Conservation (phyloP, 2,888 invertebrate genomes). For the Leptopilina myrica region DNA sequence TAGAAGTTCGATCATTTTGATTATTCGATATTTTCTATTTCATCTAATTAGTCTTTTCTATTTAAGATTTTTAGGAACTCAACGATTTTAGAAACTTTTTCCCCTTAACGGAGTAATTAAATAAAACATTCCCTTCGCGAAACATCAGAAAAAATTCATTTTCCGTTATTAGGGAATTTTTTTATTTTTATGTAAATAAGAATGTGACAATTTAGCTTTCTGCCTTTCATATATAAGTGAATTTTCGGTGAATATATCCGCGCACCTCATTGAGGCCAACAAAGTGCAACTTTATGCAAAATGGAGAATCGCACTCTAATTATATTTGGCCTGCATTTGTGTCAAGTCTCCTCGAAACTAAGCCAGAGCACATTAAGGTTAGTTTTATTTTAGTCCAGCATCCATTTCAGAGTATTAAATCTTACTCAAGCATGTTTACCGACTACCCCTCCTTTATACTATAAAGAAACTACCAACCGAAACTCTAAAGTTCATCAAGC, state of each 20-base stretch:
- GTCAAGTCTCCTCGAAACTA: constrained; percentile 1
- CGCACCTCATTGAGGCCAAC: constrained; percentile 17
- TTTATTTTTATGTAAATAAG: background rate
- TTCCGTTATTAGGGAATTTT: background rate
- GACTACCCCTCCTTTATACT: background rate
- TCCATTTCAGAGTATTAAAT: constrained; percentile 15
- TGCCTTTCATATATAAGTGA: background rate
- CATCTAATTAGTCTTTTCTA: no score
- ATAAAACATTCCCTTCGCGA: background rate
- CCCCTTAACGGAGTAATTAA: no score
- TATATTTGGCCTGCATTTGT: constrained; percentile 21
- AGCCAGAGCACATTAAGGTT: background rate
- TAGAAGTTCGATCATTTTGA: no score
- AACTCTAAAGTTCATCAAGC: constrained; percentile 33
- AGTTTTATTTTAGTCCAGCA: constrained; percentile 29
- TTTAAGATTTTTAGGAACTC: no score
- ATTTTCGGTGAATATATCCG: background rate
- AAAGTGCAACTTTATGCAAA: constrained; percentile 23
- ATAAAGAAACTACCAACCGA: background rate
- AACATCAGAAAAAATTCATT: background rate
- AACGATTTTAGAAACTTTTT: no score
- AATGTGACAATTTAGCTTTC: background rate
- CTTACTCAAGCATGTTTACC: constrained; percentile 17
- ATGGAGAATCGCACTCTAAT: constrained; percentile 27
- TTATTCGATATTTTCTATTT: no score